Base-by-base conservation (phyloP, 2,888 invertebrate genomes). In the Aphodius sticticus region DNA sequence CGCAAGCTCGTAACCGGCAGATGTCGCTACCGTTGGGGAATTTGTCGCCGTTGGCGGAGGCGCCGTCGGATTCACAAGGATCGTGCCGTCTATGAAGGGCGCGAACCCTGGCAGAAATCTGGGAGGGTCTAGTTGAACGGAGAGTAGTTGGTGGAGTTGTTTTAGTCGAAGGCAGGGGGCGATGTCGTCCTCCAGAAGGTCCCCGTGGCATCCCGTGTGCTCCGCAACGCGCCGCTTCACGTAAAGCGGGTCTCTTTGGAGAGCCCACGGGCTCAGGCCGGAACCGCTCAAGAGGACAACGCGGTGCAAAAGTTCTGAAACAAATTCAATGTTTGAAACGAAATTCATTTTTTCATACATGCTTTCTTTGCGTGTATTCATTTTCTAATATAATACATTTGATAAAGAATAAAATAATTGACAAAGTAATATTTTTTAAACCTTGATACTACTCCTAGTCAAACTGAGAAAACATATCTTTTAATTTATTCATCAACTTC, bases 11-110 rank as follows among this genome's bases (percentile, higher is more conserved):
- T 93, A 94, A 80, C 96, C 96, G 78, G 95, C 94, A 76, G 95
- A 93, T 72, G 92, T 92, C 38, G 93, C 92, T 76, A 94, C 92
- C 6, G 94, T 93, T 72, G 92, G 91, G 71, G 93, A 91, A 70
- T 92, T 92, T 87, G 90, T 87, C 88, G 91, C 83, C 88, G 91
- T 35, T 72, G 87, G 86, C 69, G 88, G 88, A 9, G 86, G 84
- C 76, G 84, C 82, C 81, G 88, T 86, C 90, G 94, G 93, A 86
- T 92, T 92, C 77, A 94, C 92, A 83, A 96, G 92, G 82, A 96
- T 95, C 36, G 96, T 96, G 84, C 97, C 97, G 89, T 98, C 98
- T 84, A 97, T 94, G 88, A 97, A 97, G 2, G 98, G 98, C n/a
- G 97, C 98, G 88, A 97, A 98, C 26, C 96, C 96, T 69, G 96